Conservation (phyloP, 2,113 vertebrate genomes). For the Nannobrachium achirus region DNA sequence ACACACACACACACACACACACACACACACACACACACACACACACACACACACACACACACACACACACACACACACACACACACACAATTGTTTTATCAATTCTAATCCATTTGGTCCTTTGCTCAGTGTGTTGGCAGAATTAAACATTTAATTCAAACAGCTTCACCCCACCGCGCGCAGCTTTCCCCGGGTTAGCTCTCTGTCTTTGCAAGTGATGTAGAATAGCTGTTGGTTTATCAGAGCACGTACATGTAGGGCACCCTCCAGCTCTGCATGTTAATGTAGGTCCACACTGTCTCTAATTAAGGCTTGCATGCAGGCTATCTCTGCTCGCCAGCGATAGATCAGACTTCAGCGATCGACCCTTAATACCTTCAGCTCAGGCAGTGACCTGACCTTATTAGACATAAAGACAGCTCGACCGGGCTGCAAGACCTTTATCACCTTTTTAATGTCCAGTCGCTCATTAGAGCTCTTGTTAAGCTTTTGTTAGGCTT, state of each 20-base stretch:
- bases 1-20: too few species aligned
- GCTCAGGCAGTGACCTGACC: neutral
- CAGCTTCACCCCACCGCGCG: conserved; percentile 16
- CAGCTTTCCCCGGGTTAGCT: conserved; percentile 19
- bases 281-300: conserved; percentile 47
- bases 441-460: neutral
- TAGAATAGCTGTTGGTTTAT: conserved; percentile 60
- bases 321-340: conserved; percentile 25
- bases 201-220: conserved; percentile 52
- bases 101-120: neutral
- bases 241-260: conserved; percentile 34
- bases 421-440: neutral
- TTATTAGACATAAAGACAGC: conserved; percentile 10
- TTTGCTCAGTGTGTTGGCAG: neutral
- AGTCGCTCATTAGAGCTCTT: conserved; percentile 14
- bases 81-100: neutral
- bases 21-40: too few species aligned
- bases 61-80: too few species aligned
- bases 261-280: conserved; percentile 48
- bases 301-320: conserved; percentile 51
- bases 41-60: too few species aligned
- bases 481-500: neutral
- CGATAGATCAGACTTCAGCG: conserved; percentile 6
- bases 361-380: neutral
- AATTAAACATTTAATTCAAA: conserved; percentile 34